Evolutionary conservation across 2,888 invertebrate genomes (phyloP), one percentile per base, ranked within the genome.

Genomic region (Eupithecia insigniata): DNA sequence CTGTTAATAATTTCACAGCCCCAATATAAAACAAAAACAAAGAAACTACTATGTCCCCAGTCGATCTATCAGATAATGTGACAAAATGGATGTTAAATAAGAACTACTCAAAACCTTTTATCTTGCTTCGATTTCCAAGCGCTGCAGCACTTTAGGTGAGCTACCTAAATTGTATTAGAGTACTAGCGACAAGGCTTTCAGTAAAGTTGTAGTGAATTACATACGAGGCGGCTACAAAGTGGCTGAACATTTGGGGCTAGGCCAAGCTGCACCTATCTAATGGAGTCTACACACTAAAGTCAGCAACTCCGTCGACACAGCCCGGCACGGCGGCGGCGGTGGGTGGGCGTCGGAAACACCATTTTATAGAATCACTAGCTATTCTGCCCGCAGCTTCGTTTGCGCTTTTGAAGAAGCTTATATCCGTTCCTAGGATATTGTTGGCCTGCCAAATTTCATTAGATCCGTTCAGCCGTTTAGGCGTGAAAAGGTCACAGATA

Each of bases 121-220:
- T 60, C 30, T 60, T 60, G 60, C 28, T 32, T 46, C 14, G 32
- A 30, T 5, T 26, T 55, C 14, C 18, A 36, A 71, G 39, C 55
- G 22, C 34, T 67, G 62, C 61, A 43, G 26, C 69, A 72, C 62
- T 67, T 67, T 70, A 60, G 32, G 34, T 26, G 65, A 67, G 61
- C 65, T 58, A 67, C 67, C 62, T 69, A 65, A 66, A 73, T 69
- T 71, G 66, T 73, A 73, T 70, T 67, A 72, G 32, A 62, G 61
- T 61, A 26, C 28, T 26, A 65, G 55, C 75, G 62, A 71, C 72
- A 68, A 75, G 73, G 46, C 68, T 66, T 69, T 71, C 68, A 68
- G 68, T 60, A 61, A 70, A 73, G 70, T 71, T 73, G 62, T 62
- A 62, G 70, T 74, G 66, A 71, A 71, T 74, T 71, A 71, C 73